A percentile compares a stretch with the other conserved stretches of the same genome.
Conservation (phyloP, 2,797 vertebrate genomes). For the Pogonophryne albipinna region DNA sequence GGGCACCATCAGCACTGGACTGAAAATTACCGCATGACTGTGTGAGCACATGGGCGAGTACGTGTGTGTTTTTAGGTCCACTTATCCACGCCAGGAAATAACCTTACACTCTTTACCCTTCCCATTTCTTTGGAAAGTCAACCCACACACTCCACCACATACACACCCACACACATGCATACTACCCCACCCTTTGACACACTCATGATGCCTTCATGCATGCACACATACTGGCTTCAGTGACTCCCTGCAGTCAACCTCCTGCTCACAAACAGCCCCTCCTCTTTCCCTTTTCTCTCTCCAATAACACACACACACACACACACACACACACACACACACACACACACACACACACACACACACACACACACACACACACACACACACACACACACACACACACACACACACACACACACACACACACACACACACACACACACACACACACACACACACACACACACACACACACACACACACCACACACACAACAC, state of each 20-base stretch:
- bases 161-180: slow-evolving; percentile 18
- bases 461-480: slow-evolving; percentile 29
- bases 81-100: slow-evolving; percentile 73
- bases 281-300: slow-evolving; percentile 76
- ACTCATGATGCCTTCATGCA: slow-evolving; percentile 74
- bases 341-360: slow-evolving; percentile 35
- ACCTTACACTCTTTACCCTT: slow-evolving; percentile 73
- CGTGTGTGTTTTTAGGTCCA: slow-evolving; percentile 54
- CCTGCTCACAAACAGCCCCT: slow-evolving; percentile 80
- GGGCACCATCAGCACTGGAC: slow-evolving; percentile 34
- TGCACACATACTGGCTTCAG: slow-evolving; percentile 75
- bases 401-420: slow-evolving; percentile 32
- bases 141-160: slow-evolving; percentile 53
- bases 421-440: slow-evolving; percentile 21
- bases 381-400: slow-evolving; percentile 16
- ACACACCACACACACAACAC: no score
- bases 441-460: slow-evolving; percentile 19
- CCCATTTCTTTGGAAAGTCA: slow-evolving; percentile 77
- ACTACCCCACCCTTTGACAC: slow-evolving; percentile 70
- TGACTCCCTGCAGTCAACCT: slow-evolving; percentile 79
- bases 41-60: slow-evolving; percentile 32
- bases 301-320: slow-evolving; percentile 52
- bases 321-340: slow-evolving; percentile 18
- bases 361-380: slow-evolving; percentile 17
- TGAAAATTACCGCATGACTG: slow-evolving; percentile 43